phyloP scores from a whole-genome alignment of 2,888 invertebrate species.

The Incurvaria masculella region DNA sequence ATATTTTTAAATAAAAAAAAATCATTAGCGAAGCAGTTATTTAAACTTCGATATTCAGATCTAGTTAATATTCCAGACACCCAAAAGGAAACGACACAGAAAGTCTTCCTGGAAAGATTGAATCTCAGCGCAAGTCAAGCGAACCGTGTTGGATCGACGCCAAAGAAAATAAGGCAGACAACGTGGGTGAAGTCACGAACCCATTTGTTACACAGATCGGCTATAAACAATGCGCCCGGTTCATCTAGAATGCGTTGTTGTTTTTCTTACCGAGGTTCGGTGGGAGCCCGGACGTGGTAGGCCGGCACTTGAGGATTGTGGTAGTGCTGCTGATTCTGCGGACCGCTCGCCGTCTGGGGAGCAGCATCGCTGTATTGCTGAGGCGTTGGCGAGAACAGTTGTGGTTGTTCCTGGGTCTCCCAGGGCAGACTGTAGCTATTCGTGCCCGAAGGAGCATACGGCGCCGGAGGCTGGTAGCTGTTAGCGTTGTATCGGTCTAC shows the following conservation, averaged over 20 bases:
- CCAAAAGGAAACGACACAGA: neutral
- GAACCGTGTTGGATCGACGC: neutral
- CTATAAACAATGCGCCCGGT: neutral
- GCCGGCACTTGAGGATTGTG: conserved; percentile 50
- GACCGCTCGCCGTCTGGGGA: conserved; percentile 13
- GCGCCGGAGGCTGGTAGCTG: conserved; percentile 35
- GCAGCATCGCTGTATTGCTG: neutral
- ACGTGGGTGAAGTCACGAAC: neutral
- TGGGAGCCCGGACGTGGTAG: conserved; percentile 46
- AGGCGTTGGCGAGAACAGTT: conserved; percentile 21
- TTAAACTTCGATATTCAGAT: too few relatives aligned
- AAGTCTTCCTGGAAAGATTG: neutral
- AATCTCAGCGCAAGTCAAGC: neutral
- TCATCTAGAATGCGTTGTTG: conserved; percentile 14
- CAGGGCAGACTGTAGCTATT: conserved; percentile 29
- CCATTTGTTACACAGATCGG: neutral
- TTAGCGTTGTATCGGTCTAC: conserved; percentile 48
- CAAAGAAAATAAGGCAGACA: neutral
- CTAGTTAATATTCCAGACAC: neutral
- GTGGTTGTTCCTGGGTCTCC: conserved; percentile 25
- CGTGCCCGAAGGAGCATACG: conserved; percentile 3
- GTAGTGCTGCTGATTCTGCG: conserved; percentile 26
- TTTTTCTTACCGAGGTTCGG: conserved; percentile 40
- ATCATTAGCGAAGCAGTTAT: too few relatives aligned
- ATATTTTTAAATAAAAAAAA: too few relatives aligned